A percentile compares a stretch with the other conserved stretches of the same genome.
phyloP scores from a whole-genome alignment of 2,113 vertebrate genomes.

The Condylura cristata region DNA sequence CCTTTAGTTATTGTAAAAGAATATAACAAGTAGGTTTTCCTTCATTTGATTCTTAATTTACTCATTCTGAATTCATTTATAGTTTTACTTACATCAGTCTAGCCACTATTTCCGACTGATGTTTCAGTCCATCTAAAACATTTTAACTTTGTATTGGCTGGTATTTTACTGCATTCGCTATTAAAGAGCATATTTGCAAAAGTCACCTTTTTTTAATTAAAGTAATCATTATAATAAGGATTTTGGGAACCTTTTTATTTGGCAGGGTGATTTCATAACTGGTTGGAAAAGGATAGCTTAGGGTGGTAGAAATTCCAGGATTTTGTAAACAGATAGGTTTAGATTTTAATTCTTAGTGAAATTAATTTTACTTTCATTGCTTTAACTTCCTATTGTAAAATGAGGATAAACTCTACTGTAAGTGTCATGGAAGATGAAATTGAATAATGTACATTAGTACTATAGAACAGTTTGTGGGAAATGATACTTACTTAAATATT shows the following conservation, averaged over 20 bases:
- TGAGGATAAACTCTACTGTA: neutral
- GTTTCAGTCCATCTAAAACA: conserved; percentile 3
- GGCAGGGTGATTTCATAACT: neutral
- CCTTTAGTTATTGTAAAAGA: neutral
- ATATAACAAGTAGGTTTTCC: neutral
- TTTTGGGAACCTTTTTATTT: neutral
- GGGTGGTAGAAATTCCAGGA: neutral
- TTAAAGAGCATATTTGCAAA: neutral
- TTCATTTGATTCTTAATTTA: neutral
- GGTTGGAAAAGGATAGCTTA: neutral
- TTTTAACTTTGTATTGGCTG: neutral
- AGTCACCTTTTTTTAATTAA: neutral
- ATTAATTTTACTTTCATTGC: neutral
- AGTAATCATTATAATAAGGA: conserved; percentile 14
- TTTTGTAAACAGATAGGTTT: neutral
- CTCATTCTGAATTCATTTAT: neutral
- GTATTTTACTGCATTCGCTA: neutral
- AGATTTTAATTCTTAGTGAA: neutral
- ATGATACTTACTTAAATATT: neutral
- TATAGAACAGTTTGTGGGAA: neutral
- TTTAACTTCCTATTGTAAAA: neutral
- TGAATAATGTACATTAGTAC: neutral
- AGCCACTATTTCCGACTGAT: neutral
- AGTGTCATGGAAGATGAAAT: neutral
- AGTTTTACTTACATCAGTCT: neutral